These are phyloP conservation scores for Seira ritae DNA, from an alignment of 2,888 invertebrate species.

Conservation along the genomic window DNA sequence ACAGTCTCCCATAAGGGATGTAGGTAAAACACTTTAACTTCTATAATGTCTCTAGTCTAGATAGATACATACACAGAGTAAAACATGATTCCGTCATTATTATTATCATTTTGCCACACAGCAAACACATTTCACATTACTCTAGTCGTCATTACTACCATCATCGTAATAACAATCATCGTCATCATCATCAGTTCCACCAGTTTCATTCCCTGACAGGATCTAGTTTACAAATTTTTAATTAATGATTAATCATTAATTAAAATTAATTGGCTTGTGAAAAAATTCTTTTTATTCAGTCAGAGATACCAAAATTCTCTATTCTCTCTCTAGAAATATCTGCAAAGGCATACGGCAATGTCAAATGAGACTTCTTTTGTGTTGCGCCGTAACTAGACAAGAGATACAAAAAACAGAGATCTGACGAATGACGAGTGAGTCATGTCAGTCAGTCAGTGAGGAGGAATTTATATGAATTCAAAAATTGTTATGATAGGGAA, in stretches of 20 bases:
- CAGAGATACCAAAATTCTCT: neutral
- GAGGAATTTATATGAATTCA: neutral
- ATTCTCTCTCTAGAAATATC: conserved; percentile 2
- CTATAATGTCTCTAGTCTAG: no score
- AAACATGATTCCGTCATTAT: conserved; percentile 46
- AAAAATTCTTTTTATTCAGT: conserved; percentile 50
- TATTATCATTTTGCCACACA: conserved; percentile 39
- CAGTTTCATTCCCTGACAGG: conserved; percentile 46
- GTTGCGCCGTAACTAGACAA: conserved; percentile 47
- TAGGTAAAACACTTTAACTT: no score
- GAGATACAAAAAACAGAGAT: conserved; percentile 42
- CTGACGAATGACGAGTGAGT: no score
- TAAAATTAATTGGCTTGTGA: conserved; percentile 67
- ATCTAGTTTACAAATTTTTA: conserved; percentile 66
- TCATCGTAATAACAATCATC: no score
- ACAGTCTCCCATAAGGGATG: no score
- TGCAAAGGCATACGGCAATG: no score
- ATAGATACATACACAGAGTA: no score
- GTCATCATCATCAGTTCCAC: conserved; percentile 42
- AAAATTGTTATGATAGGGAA: conserved; percentile 31
- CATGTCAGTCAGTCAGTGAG: neutral
- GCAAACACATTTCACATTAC: conserved; percentile 14
- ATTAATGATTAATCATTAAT: conserved; percentile 68
- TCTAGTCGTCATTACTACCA: no score
- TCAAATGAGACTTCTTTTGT: conserved; percentile 47